Conservation (phyloP, 2,888 invertebrate genomes). For the Nephrotoma flavescens region DNA sequence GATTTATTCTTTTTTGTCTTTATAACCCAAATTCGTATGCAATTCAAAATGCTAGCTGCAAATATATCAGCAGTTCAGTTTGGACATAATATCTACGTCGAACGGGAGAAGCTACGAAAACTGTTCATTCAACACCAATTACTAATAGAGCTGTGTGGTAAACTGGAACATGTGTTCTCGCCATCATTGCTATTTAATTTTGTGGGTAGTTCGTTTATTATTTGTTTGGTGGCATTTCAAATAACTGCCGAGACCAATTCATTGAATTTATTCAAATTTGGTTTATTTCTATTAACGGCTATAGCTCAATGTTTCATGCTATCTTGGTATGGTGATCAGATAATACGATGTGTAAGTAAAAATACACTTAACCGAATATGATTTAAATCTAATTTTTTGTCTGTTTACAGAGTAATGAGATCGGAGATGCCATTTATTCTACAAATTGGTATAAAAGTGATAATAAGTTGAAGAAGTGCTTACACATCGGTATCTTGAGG, state of each 20-base stretch:
- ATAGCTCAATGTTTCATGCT: slow-evolving; percentile 23
- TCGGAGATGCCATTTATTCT: not conserved
- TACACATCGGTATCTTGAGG: slow-evolving; percentile 9
- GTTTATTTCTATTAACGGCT: slow-evolving; percentile 22
- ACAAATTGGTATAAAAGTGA: not conserved
- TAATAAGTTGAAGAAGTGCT: not conserved
- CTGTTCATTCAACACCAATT: not conserved
- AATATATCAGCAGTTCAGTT: not conserved
- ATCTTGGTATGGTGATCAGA: slow-evolving; percentile 20
- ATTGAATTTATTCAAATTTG: slow-evolving; percentile 19
- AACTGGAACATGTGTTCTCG: slow-evolving; percentile 23
- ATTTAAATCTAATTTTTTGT: not conserved
- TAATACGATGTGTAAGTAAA: slow-evolving; percentile 19
- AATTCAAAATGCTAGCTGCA: slow-evolving; percentile 15
- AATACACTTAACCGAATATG: not conserved
- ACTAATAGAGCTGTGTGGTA: slow-evolving; percentile 12
- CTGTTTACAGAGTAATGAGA: not conserved
- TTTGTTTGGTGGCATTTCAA: slow-evolving; percentile 27
- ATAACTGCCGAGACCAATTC: slow-evolving; percentile 18
- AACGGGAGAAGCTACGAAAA: not conserved
- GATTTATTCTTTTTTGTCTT: slow-evolving; percentile 23
- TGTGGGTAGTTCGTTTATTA: slow-evolving; percentile 21
- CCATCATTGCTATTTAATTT: slow-evolving; percentile 23
- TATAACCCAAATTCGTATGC: slow-evolving; percentile 25
- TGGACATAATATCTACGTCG: slow-evolving; percentile 10